Conservation (phyloP, 2,113 vertebrate species). For the Fukomys damarensis region DNA sequence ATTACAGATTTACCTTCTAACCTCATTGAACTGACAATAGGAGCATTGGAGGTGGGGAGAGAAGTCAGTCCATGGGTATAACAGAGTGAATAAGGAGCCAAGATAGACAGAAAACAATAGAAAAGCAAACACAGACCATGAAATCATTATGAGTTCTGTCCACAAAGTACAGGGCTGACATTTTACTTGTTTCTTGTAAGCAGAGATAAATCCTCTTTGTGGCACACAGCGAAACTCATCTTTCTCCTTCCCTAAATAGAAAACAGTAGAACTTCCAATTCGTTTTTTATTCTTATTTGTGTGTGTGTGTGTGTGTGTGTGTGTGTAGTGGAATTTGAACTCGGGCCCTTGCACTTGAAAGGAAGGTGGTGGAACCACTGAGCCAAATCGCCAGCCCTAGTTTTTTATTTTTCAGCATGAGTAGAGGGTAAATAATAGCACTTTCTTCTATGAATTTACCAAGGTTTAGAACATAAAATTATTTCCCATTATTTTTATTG, state of each 20-base stretch:
- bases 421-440: background rate
- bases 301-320: no score
- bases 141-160: background rate
- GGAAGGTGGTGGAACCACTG: no score
- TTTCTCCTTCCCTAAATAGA: background rate
- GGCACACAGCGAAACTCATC: background rate
- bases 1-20: background rate
- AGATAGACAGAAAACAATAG: background rate
- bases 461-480: background rate
- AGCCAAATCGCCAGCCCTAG: no score
- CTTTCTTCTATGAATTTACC: constrained; percentile 8
- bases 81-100: background rate
- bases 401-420: background rate
- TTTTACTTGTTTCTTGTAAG: background rate
- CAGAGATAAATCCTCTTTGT: background rate
- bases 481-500: background rate
- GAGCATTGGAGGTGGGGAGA: background rate
- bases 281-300: no score
- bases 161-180: background rate
- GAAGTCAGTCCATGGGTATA: background rate
- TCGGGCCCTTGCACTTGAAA: no score
- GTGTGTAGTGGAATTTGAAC: no score
- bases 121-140: background rate
- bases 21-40: background rate
- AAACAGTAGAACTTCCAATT: background rate